These are phyloP conservation scores for Tapera naevia DNA, from an alignment of 2,797 vertebrate genomes.

Conservation along the genomic window DNA sequence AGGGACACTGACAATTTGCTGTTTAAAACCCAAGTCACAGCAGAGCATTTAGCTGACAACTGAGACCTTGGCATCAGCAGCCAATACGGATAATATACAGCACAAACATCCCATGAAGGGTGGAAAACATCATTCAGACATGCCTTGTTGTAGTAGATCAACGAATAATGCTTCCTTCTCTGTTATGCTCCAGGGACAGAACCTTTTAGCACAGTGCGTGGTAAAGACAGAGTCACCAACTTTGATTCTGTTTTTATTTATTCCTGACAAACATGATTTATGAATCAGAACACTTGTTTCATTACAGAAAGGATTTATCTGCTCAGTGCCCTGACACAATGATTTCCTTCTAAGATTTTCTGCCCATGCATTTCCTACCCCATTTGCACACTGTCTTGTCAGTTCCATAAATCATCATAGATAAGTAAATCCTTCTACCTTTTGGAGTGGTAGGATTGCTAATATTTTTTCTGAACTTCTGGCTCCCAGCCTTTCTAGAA, in stretches of 20 bases:
- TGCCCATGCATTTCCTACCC: constrained; percentile 35
- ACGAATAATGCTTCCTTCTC: constrained; percentile 26
- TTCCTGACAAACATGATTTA: constrained; percentile 66
- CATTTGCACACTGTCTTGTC: constrained; percentile 55
- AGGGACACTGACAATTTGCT: background rate
- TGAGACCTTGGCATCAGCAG: constrained; percentile 1
- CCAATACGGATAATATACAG: constrained; percentile 26
- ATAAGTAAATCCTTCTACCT: constrained; percentile 74
- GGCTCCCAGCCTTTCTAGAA: constrained; percentile 24
- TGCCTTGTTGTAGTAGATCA: background rate
- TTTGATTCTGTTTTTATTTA: constrained; percentile 43
- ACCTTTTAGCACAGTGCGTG: background rate
- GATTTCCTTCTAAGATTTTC: constrained; percentile 65
- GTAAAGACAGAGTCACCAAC: background rate
- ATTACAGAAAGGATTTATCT: constrained; percentile 37
- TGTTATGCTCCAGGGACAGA: background rate
- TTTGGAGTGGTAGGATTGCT: constrained; percentile 50
- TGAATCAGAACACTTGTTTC: constrained; percentile 59
- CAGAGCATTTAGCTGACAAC: constrained; percentile 4
- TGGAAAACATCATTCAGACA: constrained; percentile 10
- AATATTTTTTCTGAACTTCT: constrained; percentile 57
- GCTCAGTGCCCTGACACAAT: constrained; percentile 46
- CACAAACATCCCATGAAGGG: background rate
- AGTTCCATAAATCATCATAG: constrained; percentile 71
- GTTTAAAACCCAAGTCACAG: constrained; percentile 33